Base-by-base conservation (phyloP, 2,888 invertebrate genomes). In the Oxystoma pomonae region DNA sequence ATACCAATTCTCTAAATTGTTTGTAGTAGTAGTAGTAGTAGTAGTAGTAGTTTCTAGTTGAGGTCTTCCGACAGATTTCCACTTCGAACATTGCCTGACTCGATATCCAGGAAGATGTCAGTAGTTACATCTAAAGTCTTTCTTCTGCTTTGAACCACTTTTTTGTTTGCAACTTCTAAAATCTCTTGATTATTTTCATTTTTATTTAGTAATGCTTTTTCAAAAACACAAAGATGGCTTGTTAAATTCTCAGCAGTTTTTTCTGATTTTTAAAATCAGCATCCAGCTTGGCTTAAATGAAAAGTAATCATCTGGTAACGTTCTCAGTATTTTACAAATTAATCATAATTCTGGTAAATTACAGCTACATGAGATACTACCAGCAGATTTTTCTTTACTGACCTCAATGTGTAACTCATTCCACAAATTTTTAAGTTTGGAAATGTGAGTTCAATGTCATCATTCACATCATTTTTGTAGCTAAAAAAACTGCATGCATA, bases 201-300 rank as follows among this genome's bases (percentile, higher is more conserved):
- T 35, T 35, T 35, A 12, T 35, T 35, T 35, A 7, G 35, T 35
- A 35, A 35, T 7, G 35, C 35, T 7, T 20, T 50, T 16, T 50
- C 49, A 58, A 50, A 3, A 1, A 16, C 49, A 16, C 19, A 50
- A 16, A 56, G 18, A 17, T 56, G 16, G 19, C 17, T 18, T 56
- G 19, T 56, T 18, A 56, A 56, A 16, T 56, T 55, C 2, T 53
- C 20, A n/a, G 19, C 56, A 22, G 51, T 62, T 59, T 35, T 61
- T 60, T 57, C 59, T 7, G 35, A 7, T 35, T 12, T 3, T 35
- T 12, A 35, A 12, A n/a, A n/a, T n/a, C 12, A 35, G 35, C 35
- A 7, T 35, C 35, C 35, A 35, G 12, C 35, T 35, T 7, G 5
- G 3, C 12, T 35, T 35, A 35, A 35, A 35, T 35, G 35, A 35